Conservation (phyloP, 53 echinoderm and acorn worm species). For the Antedon mediterranea region DNA sequence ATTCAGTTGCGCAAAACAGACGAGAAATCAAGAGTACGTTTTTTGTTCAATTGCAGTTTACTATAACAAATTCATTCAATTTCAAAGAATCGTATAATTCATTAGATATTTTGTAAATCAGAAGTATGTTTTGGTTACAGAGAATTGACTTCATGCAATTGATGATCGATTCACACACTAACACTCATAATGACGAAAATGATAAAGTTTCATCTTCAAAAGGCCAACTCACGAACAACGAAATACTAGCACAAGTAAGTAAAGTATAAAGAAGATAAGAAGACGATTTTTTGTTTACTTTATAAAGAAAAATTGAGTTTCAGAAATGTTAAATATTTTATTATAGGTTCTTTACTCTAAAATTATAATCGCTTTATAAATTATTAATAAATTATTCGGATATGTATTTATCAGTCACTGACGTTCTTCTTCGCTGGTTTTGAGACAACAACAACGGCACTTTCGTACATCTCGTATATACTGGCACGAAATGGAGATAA, state of each 20-base stretch:
- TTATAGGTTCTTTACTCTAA: no score
- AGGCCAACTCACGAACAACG: slow-evolving; percentile 17
- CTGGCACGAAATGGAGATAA: slow-evolving; percentile 19
- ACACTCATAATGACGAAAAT: no score
- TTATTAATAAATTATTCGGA: no score
- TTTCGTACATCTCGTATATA: slow-evolving; percentile 9
- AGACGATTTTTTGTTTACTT: no score
- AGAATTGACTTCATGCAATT: slow-evolving; percentile 57
- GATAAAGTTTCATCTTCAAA: neutral
- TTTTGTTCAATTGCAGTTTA: no score
- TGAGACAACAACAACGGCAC: slow-evolving; percentile 18
- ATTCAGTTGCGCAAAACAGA: slow-evolving; percentile 6
- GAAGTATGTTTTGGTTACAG: slow-evolving; percentile 9
- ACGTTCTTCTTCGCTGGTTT: slow-evolving; percentile 17
- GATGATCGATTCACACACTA: slow-evolving; percentile 33
- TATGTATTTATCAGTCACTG: slow-evolving; percentile 15
- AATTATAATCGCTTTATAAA: no score
- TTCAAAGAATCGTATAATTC: no score
- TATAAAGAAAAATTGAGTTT: no score
- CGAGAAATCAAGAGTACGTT: neutral
- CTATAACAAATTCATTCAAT: no score
- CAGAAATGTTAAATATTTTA: no score
- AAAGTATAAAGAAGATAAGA: no score
- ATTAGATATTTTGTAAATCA: no score
- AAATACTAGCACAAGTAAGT: slow-evolving; percentile 34